These are phyloP conservation scores for Ferrisia virgata DNA, from an alignment of 2,888 invertebrate species.

Conservation along the genomic window DNA sequence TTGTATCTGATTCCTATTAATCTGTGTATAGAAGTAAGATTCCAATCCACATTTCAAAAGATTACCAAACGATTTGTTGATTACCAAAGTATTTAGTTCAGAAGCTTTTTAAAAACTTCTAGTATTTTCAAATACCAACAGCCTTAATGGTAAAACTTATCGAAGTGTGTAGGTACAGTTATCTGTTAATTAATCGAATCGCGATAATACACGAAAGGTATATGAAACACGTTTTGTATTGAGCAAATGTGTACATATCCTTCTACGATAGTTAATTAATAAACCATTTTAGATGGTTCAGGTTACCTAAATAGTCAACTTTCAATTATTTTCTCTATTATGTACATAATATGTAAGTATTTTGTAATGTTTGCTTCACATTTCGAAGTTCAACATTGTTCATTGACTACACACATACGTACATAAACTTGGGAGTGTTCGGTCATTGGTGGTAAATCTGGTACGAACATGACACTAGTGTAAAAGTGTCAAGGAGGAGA, in stretches of 20 bases:
- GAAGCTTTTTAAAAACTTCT: neutral
- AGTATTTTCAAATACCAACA: neutral
- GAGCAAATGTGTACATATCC: neutral
- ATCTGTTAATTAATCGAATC: constrained; percentile 22
- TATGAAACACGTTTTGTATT: neutral
- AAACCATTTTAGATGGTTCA: neutral
- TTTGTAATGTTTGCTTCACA: neutral
- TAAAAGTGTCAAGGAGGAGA: neutral
- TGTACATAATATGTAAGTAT: too few species aligned
- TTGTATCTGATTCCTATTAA: neutral
- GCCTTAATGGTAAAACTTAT: neutral
- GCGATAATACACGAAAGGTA: neutral
- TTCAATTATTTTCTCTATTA: constrained; percentile 18
- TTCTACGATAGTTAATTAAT: constrained; percentile 12
- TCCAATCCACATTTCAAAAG: neutral
- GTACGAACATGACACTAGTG: neutral
- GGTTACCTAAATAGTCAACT: neutral
- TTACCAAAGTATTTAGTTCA: neutral
- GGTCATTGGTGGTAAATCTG: neutral
- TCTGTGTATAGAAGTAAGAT: too few species aligned
- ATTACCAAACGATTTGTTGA: neutral
- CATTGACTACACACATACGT: too few species aligned
- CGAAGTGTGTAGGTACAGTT: neutral
- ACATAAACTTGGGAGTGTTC: neutral
- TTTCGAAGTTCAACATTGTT: neutral